Percentiles rank a stretch among this genome's conserved stretches.
phyloP scores from a whole-genome alignment of 2,113 vertebrate genomes.

The Xenopus borealis region DNA sequence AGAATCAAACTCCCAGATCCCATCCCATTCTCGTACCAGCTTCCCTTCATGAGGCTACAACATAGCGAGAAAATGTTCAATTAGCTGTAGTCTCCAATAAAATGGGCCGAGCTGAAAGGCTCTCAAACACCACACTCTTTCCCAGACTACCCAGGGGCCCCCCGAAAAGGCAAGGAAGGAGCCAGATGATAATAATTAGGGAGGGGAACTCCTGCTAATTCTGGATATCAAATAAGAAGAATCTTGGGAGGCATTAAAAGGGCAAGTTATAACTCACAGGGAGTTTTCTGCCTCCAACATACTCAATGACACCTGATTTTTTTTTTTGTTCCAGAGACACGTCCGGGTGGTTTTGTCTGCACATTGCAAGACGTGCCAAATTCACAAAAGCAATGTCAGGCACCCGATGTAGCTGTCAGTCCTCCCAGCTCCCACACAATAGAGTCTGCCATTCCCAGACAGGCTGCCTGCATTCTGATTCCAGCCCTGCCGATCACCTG shows the following conservation, averaged over 20 bases:
- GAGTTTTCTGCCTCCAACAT: conserved; percentile 25
- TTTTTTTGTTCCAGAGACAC: conserved; percentile 49
- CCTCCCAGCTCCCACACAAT: conserved; percentile 48
- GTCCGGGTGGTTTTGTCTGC: conserved; percentile 44
- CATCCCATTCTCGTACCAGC: conserved; percentile 27
- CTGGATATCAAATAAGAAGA: neutral
- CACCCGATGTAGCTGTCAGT: conserved; percentile 50
- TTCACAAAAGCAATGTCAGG: conserved; percentile 46
- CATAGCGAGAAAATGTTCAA: conserved; percentile 26
- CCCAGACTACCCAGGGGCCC: neutral
- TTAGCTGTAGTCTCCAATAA: conserved; percentile 32
- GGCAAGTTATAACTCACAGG: conserved; percentile 15
- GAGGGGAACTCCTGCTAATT: neutral
- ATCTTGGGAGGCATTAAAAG: neutral
- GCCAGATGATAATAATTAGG: neutral
- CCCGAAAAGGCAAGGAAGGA: neutral
- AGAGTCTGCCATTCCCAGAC: conserved; percentile 33
- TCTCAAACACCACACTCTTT: neutral
- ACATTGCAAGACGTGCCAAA: conserved; percentile 45
- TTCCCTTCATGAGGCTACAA: conserved; percentile 35
- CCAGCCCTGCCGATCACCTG: neutral
- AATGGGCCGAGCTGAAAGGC: neutral
- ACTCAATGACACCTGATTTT: neutral
- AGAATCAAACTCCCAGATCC: conserved; percentile 49
- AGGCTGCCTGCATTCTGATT: neutral